Percentiles rank a stretch among this genome's conserved stretches.
These are phyloP conservation scores for Drosophila anomalata DNA, from an alignment of 2,888 invertebrate genomes.

Conservation along the genomic window DNA sequence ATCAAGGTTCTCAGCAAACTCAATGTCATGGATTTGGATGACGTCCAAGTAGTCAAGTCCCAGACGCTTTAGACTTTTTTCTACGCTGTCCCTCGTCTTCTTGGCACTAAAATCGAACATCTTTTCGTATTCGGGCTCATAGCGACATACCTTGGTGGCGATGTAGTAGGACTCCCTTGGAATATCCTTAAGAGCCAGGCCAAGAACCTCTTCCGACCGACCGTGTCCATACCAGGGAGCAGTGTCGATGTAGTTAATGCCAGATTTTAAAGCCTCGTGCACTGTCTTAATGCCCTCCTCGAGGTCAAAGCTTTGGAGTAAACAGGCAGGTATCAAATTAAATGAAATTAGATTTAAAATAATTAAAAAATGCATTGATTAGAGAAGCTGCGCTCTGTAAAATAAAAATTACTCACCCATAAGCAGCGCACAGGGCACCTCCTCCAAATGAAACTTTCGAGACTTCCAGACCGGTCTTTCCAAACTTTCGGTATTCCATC, in stretches of 20 bases:
- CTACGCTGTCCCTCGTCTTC: constrained; percentile 90
- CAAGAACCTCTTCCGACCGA: constrained; percentile 91
- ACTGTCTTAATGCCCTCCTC: constrained; percentile 89
- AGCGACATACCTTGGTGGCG: constrained; percentile 96
- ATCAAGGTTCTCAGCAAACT: constrained; percentile 91
- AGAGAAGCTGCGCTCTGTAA: not conserved
- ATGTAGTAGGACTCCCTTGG: constrained; percentile 94
- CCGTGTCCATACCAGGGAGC: constrained; percentile 97
- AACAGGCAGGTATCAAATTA: not conserved
- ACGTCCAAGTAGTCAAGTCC: constrained; percentile 94
- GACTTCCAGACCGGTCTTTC: constrained; percentile 88
- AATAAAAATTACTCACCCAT: constrained; percentile 84
- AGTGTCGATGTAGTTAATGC: constrained; percentile 96
- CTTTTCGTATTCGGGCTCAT: constrained; percentile 87
- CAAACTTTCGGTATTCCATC: constrained; percentile 91
- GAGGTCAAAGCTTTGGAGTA: constrained; percentile 84
- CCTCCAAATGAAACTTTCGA: constrained; percentile 91
- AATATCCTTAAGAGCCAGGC: constrained; percentile 91
- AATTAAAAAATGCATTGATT: not conserved
- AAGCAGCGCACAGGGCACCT: constrained; percentile 89
- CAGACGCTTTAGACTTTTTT: constrained; percentile 89
- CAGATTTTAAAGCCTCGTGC: constrained; percentile 88
- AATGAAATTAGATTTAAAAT: not conserved
- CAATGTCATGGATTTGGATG: constrained; percentile 97
- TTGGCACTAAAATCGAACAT: constrained; percentile 95